These are phyloP conservation scores for Leuciscus waleckii DNA, from an alignment of 2,797 vertebrate species.

Conservation along the genomic window DNA sequence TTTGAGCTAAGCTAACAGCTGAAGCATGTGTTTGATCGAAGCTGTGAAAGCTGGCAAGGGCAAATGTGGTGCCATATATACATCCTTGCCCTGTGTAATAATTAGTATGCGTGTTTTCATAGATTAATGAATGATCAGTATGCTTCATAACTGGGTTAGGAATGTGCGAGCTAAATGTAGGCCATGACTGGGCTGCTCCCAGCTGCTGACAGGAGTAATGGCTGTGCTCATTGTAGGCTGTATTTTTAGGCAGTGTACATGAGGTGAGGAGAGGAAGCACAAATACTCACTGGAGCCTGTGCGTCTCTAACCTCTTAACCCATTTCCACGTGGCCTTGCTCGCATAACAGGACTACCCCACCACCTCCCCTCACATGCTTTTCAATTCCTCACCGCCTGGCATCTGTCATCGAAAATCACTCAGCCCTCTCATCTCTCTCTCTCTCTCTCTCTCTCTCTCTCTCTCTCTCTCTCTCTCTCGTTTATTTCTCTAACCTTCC, in stretches of 20 bases:
- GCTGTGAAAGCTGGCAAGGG: slow-evolving; percentile 63
- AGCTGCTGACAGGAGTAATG: slow-evolving; percentile 29
- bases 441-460: too few species aligned
- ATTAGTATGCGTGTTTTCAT: slow-evolving; percentile 47
- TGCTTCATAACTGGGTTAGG: slow-evolving; percentile 17
- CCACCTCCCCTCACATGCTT: slow-evolving; percentile 49
- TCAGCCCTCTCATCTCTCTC: neutral
- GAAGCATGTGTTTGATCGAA: neutral
- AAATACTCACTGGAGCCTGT: slow-evolving; percentile 66
- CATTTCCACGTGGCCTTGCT: slow-evolving; percentile 68
- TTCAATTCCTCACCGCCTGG: slow-evolving; percentile 45
- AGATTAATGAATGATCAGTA: slow-evolving; percentile 8
- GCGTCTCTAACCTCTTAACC: slow-evolving; percentile 78
- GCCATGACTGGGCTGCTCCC: slow-evolving; percentile 38
- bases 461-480: too few species aligned
- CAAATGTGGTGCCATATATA: slow-evolving; percentile 58
- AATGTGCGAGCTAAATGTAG: slow-evolving; percentile 21
- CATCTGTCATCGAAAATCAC: slow-evolving; percentile 8
- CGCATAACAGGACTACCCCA: slow-evolving; percentile 53
- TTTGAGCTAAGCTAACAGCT: slow-evolving; percentile 45
- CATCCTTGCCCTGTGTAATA: slow-evolving; percentile 22
- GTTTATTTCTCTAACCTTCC: too few species aligned
- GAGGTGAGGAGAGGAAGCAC: slow-evolving; percentile 60
- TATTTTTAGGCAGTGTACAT: slow-evolving; percentile 57
- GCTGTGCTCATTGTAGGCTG: slow-evolving; percentile 42